These are phyloP conservation scores for Saxicola maurus DNA, from an alignment of 2,797 vertebrate species.

Conservation along the genomic window DNA sequence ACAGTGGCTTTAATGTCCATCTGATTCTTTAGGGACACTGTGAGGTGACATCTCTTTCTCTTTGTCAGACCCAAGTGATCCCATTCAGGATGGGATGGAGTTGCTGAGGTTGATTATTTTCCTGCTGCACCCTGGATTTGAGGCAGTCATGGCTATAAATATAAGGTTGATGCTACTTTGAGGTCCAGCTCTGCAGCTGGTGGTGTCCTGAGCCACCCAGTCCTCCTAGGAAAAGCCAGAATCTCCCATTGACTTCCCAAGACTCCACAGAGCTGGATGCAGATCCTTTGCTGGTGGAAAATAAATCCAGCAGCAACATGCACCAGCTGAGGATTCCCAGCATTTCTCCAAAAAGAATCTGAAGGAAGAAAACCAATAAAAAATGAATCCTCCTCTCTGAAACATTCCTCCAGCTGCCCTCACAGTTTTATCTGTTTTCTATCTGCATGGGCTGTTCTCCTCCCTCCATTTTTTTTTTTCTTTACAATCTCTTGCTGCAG, in stretches of 20 bases:
- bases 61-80: not conserved
- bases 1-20: not conserved
- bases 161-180: rapidly evolving
- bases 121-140: not conserved
- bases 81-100: rapidly evolving
- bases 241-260: not conserved
- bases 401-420: slow-evolving; percentile 5
- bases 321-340: not conserved
- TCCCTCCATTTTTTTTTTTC: rapidly evolving
- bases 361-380: not conserved
- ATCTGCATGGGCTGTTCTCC: not conserved
- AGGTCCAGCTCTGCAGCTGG: not conserved
- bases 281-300: not conserved
- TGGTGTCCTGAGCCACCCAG: rapidly evolving
- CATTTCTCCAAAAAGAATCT: not conserved
- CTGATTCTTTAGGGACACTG: rapidly evolving
- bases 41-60: not conserved
- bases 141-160: not conserved
- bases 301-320: not conserved
- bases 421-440: not conserved
- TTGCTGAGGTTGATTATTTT: not conserved
- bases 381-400: not conserved
- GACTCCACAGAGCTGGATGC: not conserved
- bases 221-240: not conserved
- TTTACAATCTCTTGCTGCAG: not conserved